Base-by-base conservation (phyloP, 1,140 invertebrate species). In the Eumeta japonica region DNA sequence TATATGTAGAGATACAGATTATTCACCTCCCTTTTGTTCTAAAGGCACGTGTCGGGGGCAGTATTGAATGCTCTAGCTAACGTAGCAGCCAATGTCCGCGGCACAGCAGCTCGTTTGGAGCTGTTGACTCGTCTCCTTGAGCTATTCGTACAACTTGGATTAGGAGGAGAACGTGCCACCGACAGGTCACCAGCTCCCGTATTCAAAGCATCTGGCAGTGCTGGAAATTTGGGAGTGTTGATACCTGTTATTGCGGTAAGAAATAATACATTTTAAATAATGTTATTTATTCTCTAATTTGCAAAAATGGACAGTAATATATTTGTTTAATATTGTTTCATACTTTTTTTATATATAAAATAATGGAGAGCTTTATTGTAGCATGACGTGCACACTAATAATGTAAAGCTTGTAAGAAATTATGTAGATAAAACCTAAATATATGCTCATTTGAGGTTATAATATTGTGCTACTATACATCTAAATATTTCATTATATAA, bases 131-230 rank as follows among this genome's bases (percentile, higher is more conserved):
- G 91, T 35, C 76, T 99, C 15, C 70, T 99, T 10, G 96, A 98
- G 76, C 75, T 99, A 10, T 99, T 98, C 76, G 95, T 99, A 2
- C 94, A 98, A 56, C 83, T 99, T 33, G 97, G 96, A 0, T 74
- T 99, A 13, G 96, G 98, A 64, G 92, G 94, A 0, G 97, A 98
- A 77, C 76, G 94, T 34, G 90, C 90, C 19, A 92, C 89, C 40
- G 94, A 97, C 55, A 89, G 91, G 61, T 85, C 85, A 16, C 86
- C 90, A 27, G 80, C 80, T 20, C 78, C 68, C 9, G 65, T 79
- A 14, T 65, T 84, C 40, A 87, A 84, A 82, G 89, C 92, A 7
- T 93, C 94, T 3, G 93, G 86, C 45, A 94, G 91, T 55, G 95
- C 95, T 24, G 96, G 96, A 11, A 98, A 97, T 75, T 75, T 99